Evolutionary conservation across 2,888 invertebrate genomes (phyloP), one percentile per base, ranked within the genome.

Genomic region (Salpingus planirostris): DNA sequence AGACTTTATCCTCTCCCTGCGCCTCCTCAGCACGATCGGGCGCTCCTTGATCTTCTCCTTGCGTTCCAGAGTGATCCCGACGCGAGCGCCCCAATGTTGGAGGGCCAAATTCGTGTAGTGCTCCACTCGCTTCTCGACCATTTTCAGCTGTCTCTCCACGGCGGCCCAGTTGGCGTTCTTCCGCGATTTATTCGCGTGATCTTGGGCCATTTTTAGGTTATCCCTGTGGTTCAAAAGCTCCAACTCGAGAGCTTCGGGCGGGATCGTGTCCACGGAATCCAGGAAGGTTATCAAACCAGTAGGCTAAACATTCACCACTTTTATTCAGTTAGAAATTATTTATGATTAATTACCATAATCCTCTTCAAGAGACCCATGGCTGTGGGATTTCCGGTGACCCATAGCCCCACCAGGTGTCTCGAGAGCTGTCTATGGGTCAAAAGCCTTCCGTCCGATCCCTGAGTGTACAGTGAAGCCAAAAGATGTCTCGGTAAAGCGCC

Each of bases 401-500:
- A 98, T 18, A 99, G 70, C 2, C 90, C 90, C 22, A 98, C 86
- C 30, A 98, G 71, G 66, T 97, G 96, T 14, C 91, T 46, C 38
- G 95, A 95, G 29, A 99, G 69, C 61, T 97, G 96, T 29, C 92
- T 70, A 59, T 91, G 87, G 2, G 90, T 87, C 26, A 91, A 68
- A 47, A 90, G 67, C 21, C 86, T 70, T 38, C 89, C 85, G 57
- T 95, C 93, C 2, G 73, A 71, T 11, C 84, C 78, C 42, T 73
- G 71, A 10, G 87, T 85, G 64, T 88, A 96, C 47, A 98, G 71
- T 15, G 97, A 90, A 24, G 89, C 80, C 43, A 92, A 69, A 40
- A 98, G 68, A 66, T 98, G 98, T 3, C 91, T 73, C 6, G 95
- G 91, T 31, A 98, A 67, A 0, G 98, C 96, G 2, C 96, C 97